Evolutionary conservation across 2,797 vertebrate genomes (phyloP).

Genomic region (Malurus leucopterus): DNA sequence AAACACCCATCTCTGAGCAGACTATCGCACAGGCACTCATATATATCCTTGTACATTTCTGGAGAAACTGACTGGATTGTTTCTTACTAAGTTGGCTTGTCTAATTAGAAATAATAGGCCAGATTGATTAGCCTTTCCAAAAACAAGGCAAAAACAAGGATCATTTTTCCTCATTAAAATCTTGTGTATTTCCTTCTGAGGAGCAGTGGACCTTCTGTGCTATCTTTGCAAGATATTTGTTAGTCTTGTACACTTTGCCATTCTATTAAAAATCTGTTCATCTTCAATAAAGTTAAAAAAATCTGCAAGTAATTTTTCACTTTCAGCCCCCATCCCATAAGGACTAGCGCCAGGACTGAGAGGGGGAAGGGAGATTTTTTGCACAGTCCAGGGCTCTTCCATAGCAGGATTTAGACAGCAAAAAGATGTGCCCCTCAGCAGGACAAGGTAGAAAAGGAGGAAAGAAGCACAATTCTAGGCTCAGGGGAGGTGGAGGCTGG

Average conservation of each 20-base stretch:
- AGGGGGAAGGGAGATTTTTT: neutral
- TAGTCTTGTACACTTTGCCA: neutral
- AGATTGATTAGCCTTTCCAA: neutral
- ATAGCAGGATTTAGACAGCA: neutral
- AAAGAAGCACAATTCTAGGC: neutral
- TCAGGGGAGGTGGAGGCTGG: rapidly evolving
- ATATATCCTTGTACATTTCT: neutral
- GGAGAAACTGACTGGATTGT: neutral
- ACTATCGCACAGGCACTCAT: too few species aligned
- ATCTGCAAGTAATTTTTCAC: neutral
- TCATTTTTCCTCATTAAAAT: slow-evolving; percentile 32
- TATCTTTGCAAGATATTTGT: neutral
- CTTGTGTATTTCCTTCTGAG: neutral
- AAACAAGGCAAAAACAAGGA: neutral
- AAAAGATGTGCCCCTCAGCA: neutral
- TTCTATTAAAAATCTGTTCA: neutral
- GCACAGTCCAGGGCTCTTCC: neutral
- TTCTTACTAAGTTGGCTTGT: neutral
- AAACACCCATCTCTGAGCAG: neutral
- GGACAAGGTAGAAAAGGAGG: neutral
- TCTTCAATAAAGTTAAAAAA: neutral
- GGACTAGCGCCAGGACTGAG: neutral
- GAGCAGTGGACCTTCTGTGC: neutral
- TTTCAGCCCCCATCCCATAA: neutral
- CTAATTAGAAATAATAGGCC: slow-evolving; percentile 12